phyloP scores from a whole-genome alignment of 2,113 vertebrate species.

The Harpagus bidentatus region DNA sequence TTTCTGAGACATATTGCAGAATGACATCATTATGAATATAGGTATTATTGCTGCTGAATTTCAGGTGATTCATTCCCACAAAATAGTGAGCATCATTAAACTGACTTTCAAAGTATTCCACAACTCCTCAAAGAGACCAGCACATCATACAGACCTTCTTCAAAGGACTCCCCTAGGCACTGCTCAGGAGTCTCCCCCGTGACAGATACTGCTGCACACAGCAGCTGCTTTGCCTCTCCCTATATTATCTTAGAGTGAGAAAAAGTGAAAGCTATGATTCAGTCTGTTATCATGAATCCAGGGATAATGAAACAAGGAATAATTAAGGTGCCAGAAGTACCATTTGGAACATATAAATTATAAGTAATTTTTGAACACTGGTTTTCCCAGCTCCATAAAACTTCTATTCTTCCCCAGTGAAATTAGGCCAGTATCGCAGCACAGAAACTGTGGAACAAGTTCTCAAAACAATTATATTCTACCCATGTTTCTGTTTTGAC shows the following conservation, averaged over 20 bases:
- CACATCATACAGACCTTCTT: not conserved
- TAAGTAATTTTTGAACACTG: not conserved
- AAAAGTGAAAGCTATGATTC: not conserved
- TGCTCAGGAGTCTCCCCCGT: not conserved
- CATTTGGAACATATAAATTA: slow-evolving; percentile 24
- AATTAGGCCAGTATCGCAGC: not conserved
- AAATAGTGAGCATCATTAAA: not conserved
- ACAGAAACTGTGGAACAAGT: not conserved
- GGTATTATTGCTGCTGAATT: not conserved
- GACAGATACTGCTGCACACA: not conserved
- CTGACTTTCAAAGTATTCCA: not conserved
- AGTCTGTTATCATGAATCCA: not conserved
- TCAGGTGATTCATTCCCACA: not conserved
- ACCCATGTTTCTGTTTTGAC: not conserved
- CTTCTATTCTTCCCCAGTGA: not conserved
- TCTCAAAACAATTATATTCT: not conserved
- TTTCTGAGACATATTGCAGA: not conserved
- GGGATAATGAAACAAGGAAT: not conserved
- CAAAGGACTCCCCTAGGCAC: not conserved
- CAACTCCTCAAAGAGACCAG: not conserved
- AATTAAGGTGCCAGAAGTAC: slow-evolving; percentile 10
- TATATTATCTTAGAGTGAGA: not conserved
- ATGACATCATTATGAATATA: not conserved
- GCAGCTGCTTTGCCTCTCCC: not conserved
- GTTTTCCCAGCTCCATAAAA: not conserved